These are phyloP conservation scores for Sciurus niger DNA, from an alignment of 2,113 vertebrate genomes.

Conservation along the genomic window DNA sequence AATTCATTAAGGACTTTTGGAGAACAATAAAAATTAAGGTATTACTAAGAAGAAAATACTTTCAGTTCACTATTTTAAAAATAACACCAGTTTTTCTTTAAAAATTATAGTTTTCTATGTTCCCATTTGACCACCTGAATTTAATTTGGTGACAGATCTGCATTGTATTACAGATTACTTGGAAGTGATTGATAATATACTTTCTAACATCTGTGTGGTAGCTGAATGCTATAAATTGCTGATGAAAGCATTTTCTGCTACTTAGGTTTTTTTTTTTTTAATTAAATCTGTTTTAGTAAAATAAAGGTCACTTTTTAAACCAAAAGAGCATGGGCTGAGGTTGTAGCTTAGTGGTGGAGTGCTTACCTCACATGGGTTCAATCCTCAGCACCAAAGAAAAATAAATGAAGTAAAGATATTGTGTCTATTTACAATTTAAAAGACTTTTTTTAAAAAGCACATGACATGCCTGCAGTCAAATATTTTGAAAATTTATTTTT, in stretches of 20 bases:
- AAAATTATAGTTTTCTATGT: background rate
- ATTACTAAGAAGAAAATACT: background rate
- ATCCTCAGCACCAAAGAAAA: too few relatives aligned
- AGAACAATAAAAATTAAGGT: background rate
- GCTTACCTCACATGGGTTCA: too few relatives aligned
- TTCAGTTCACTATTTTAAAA: background rate
- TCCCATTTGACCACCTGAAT: constrained; percentile 36
- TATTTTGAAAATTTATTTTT: constrained; percentile 67
- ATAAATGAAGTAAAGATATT: too few relatives aligned
- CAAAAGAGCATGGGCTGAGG: background rate
- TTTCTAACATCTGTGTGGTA: background rate
- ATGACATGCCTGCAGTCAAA: background rate
- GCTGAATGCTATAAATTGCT: background rate
- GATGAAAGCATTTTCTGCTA: constrained; percentile 23
- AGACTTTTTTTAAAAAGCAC: constrained; percentile 1
- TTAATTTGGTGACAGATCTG: constrained; percentile 60
- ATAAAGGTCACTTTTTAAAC: background rate
- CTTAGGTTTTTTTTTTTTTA: constrained; percentile 61
- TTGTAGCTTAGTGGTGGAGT: too few relatives aligned
- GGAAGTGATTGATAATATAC: constrained; percentile 9
- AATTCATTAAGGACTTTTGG: background rate
- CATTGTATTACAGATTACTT: background rate
- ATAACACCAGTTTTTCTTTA: background rate
- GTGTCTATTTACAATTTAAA: too few relatives aligned
- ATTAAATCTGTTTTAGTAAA: constrained; percentile 38